Evolutionary conservation across 2,113 vertebrate genomes (phyloP).

Genomic region (Oenanthe melanoleuca): DNA sequence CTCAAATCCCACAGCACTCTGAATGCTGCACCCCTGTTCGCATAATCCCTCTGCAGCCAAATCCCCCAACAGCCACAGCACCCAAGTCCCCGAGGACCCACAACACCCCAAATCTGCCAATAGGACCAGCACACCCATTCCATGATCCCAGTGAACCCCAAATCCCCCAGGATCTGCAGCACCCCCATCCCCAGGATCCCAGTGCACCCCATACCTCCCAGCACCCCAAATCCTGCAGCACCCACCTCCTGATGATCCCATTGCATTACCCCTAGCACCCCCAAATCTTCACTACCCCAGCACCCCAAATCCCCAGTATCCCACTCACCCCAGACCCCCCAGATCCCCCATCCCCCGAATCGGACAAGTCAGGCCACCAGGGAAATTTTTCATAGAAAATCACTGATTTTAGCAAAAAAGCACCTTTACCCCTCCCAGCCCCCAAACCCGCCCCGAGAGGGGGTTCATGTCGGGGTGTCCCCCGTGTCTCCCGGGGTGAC

Average conservation of each 20-base stretch:
- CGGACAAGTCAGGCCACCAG: background rate
- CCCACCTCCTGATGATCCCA: background rate
- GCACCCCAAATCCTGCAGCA: background rate
- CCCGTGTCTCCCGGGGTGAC: no score
- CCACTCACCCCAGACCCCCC: background rate
- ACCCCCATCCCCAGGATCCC: background rate
- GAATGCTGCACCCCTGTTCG: no score
- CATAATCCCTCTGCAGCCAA: background rate
- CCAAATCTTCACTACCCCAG: no score
- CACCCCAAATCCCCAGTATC: no score
- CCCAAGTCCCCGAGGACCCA: no score
- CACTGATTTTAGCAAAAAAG: background rate
- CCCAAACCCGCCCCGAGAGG: no score
- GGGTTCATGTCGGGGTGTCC: no score
- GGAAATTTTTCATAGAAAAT: background rate
- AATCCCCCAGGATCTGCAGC: background rate
- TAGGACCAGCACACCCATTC: background rate
- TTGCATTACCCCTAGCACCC: no score
- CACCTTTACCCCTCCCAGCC: background rate
- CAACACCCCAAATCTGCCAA: no score
- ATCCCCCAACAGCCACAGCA: background rate
- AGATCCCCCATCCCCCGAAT: background rate
- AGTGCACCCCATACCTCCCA: background rate
- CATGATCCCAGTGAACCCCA: background rate
- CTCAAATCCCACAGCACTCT: background rate